Conservation (phyloP, 2,113 vertebrate species). For the rat (Rattus norvegicus) region GRCr8 NC_086035.1:32582001-32582500, state of each 20-base stretch:
- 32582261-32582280: background rate
- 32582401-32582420: background rate
- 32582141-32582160: conserved; percentile 6
- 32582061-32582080: conserved; percentile 50
- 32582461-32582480: background rate
- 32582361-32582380: background rate
- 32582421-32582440: background rate
- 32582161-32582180: conserved; percentile 66
- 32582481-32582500: background rate
- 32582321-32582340: background rate
- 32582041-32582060: conserved; percentile 66
- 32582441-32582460: background rate
- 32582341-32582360: background rate
- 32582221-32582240: conserved; percentile 28
- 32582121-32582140: conserved; percentile 66
- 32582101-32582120: conserved; percentile 79
- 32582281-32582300: conserved; percentile 18
- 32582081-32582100: conserved; percentile 71
- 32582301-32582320: background rate
- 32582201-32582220: conserved; percentile 38
- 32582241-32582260: conserved; percentile 35
- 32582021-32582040: conserved; percentile 65
- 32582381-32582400: background rate
- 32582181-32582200: conserved; percentile 69
- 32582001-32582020: conserved; percentile 66